phyloP scores from a whole-genome alignment of 2,113 vertebrate genomes.

The Pandion haliaetus region DNA sequence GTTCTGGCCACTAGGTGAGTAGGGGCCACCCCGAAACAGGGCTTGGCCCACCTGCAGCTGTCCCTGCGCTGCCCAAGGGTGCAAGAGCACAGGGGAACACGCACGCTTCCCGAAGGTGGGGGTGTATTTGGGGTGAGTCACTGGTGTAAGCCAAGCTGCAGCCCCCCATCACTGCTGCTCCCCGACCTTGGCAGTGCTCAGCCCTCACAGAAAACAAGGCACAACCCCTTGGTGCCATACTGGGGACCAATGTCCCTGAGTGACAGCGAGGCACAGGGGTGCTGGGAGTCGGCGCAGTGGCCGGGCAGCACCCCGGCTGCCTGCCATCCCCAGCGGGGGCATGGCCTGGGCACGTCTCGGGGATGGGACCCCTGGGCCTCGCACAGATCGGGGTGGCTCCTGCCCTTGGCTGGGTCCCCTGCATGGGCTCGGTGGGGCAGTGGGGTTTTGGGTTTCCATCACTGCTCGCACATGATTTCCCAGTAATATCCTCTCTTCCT shows the following conservation, averaged over 20 bases:
- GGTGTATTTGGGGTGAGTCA: neutral
- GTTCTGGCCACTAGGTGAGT: neutral
- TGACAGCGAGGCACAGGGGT: neutral
- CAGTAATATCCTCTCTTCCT: neutral
- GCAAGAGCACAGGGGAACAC: neutral
- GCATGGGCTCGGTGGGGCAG: neutral
- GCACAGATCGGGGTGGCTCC: neutral
- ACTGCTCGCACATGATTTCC: neutral
- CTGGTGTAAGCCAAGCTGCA: neutral
- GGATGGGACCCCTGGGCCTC: neutral
- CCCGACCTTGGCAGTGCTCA: neutral
- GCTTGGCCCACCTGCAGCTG: neutral
- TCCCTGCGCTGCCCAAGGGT: neutral
- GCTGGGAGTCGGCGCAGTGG: accelerated
- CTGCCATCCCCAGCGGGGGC: neutral
- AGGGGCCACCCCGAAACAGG: neutral
- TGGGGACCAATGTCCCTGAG: neutral
- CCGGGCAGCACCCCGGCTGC: neutral
- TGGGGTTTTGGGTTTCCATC: neutral
- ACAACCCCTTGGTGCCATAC: neutral
- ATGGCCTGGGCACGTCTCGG: neutral
- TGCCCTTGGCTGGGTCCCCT: neutral
- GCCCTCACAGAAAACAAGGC: neutral
- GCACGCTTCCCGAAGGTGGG: accelerated
- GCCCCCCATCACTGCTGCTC: accelerated